A percentile compares a stretch with the other conserved stretches of the same genome.
Evolutionary conservation across 1,140 invertebrate genomes (phyloP).

Genomic region (Diorhabda sublineata): DNA sequence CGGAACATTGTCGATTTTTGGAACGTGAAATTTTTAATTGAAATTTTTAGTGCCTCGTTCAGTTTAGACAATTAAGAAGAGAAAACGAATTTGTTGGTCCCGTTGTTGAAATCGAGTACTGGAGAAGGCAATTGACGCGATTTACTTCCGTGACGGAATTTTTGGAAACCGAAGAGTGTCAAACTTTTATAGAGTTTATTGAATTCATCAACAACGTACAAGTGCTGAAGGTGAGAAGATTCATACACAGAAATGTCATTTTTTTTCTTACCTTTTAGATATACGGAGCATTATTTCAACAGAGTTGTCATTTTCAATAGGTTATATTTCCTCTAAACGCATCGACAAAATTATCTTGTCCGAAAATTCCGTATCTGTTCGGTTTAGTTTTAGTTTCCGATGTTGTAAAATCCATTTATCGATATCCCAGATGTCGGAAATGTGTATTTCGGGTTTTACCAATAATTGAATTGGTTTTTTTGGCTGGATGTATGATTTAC

Average conservation of each 20-base stretch:
- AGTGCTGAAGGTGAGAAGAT: slow-evolving; percentile 23
- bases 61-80: slow-evolving; percentile 70
- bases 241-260: neutral
- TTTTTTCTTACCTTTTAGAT: neutral
- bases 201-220: slow-evolving; percentile 35
- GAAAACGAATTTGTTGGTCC: slow-evolving; percentile 79
- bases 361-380: too few relatives aligned
- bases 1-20: neutral
- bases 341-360: too few relatives aligned
- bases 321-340: too few relatives aligned
- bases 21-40: neutral
- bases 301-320: too few relatives aligned
- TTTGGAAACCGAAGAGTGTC: slow-evolving; percentile 60
- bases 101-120: slow-evolving; percentile 73
- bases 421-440: too few relatives aligned
- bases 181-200: slow-evolving; percentile 64
- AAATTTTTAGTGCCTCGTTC: slow-evolving; percentile 56
- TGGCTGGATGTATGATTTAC: too few relatives aligned
- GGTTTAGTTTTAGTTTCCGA: too few relatives aligned
- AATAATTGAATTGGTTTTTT: too few relatives aligned
- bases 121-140: slow-evolving; percentile 70
- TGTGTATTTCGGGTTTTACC: too few relatives aligned
- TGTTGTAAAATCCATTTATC: too few relatives aligned
- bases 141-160: slow-evolving; percentile 80
- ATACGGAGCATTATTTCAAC: too few relatives aligned